phyloP scores from a whole-genome alignment of 2,888 invertebrate genomes.

The Chalcis sispes region DNA sequence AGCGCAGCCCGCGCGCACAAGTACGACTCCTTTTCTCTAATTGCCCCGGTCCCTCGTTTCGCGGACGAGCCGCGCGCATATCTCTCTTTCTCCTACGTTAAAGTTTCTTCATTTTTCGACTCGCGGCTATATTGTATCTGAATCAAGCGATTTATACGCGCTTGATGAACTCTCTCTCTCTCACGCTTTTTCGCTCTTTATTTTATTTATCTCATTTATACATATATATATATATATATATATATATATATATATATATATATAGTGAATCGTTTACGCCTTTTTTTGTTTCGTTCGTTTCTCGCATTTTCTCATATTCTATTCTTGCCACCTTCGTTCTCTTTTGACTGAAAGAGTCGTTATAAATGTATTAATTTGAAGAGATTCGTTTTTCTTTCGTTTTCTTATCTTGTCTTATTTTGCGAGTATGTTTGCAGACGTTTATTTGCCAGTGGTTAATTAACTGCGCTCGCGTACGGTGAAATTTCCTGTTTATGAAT shows the following conservation, averaged over 20 bases:
- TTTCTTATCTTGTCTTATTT: not conserved
- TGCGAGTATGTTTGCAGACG: not conserved
- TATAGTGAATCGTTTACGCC: too few relatives aligned
- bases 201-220: conserved; percentile 6
- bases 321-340: not conserved
- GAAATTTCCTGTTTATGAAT: conserved; percentile 56
- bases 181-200: not conserved
- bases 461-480: conserved; percentile 51
- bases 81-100: too few relatives aligned
- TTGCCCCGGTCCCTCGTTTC: conserved; percentile 58
- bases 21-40: conserved; percentile 66
- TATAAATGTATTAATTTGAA: conserved; percentile 58
- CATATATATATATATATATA: too few relatives aligned
- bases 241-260: too few relatives aligned
- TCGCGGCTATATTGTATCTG: conserved; percentile 57
- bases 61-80: too few relatives aligned
- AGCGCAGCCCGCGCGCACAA: conserved; percentile 43
- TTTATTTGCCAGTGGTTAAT: conserved; percentile 54
- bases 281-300: conserved; percentile 7
- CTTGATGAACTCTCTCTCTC: conserved; percentile 40
- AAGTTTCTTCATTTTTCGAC: conserved; percentile 49
- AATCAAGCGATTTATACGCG: conserved; percentile 46
- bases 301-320: conserved; percentile 7
- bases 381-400: conserved; percentile 25
- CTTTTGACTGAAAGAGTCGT: conserved; percentile 51